Conservation (phyloP, 2,113 vertebrate species). For the Hystrix brachyura region DNA sequence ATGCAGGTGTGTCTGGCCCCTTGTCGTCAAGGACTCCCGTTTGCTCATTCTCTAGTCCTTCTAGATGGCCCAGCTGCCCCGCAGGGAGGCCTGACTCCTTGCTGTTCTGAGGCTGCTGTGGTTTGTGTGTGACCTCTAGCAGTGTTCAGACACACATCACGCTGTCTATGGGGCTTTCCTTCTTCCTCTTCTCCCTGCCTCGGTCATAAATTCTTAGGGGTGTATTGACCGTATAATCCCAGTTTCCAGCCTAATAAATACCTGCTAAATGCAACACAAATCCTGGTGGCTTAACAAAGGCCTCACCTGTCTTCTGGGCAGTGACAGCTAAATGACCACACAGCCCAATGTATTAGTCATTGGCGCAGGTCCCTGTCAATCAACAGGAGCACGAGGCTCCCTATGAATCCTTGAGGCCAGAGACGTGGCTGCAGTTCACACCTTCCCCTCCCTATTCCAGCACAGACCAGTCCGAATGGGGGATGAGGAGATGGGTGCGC, state of each 20-base stretch:
- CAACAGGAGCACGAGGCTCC: not conserved
- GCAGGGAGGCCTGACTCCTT: not conserved
- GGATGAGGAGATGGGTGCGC: not conserved
- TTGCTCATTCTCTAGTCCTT: not conserved
- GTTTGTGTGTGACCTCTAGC: not conserved
- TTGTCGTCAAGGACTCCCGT: not conserved
- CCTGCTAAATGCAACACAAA: not conserved
- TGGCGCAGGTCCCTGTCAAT: not conserved
- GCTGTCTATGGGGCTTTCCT: rapidly evolving
- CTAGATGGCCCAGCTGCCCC: not conserved
- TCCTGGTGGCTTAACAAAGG: rapidly evolving
- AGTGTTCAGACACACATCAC: rapidly evolving
- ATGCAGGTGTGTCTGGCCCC: not conserved
- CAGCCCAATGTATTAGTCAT: not conserved
- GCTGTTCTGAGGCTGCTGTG: rapidly evolving
- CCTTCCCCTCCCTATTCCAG: not conserved
- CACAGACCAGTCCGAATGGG: not conserved
- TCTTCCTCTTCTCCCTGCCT: not conserved
- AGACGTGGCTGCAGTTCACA: not conserved
- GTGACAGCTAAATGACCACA: not conserved
- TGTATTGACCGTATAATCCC: not conserved
- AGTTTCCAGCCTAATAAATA: not conserved
- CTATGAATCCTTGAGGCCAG: not conserved
- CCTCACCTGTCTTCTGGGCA: too few relatives aligned
- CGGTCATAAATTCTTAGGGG: not conserved